Base-by-base conservation (phyloP, 2,797 vertebrate genomes). In the Hirundo rustica region DNA sequence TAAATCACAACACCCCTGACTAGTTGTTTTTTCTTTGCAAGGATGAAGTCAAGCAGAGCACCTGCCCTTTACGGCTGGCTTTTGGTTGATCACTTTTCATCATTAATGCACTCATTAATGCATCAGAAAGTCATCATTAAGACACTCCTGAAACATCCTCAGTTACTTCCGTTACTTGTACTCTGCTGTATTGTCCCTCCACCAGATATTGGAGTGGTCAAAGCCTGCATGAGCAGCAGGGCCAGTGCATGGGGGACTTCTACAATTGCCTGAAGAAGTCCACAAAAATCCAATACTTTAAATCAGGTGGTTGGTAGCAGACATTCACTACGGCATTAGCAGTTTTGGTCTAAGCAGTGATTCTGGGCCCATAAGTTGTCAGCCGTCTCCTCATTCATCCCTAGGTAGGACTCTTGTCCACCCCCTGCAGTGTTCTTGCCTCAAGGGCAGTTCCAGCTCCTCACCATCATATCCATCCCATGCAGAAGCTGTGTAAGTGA, bases 391-490 rank as follows among this genome's bases (percentile, higher is more conserved):
- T 42, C 9, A 12, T 17, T 40, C 13, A 10, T 14, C 5, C 36
- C 26, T 27, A 51, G 44, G 48, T 22, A 76, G 38, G 74, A 22
- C 68, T 78, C 19, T n/a, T 57, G 38, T n/a, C 62, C 25, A 15
- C 21, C 57, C 18, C 9, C 36, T 53, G 23, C 57, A 51, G 42
- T 40, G 62, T 14, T 71, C 13, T 73, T 5, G 0, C 34, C 44
- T 34, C 42, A 48, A 53, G 62, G 29, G 19, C 30, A 71, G 0
- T 34, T 88, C 21, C 34, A 22, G 7, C 11, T 68, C 26, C n/a
- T 77, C 30, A 8, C 14, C 3, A 3, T 16, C 3, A 1, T 9
- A 23, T 21, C 19, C 22, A 47, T 3, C 6, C 17, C 5, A 14
- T 71, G 47, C 79, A 67, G 36, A n/a, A 32, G 26, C 1, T 20